These are phyloP conservation scores for Augiades crinisus DNA, from an alignment of 2,888 invertebrate species.

Conservation along the genomic window DNA sequence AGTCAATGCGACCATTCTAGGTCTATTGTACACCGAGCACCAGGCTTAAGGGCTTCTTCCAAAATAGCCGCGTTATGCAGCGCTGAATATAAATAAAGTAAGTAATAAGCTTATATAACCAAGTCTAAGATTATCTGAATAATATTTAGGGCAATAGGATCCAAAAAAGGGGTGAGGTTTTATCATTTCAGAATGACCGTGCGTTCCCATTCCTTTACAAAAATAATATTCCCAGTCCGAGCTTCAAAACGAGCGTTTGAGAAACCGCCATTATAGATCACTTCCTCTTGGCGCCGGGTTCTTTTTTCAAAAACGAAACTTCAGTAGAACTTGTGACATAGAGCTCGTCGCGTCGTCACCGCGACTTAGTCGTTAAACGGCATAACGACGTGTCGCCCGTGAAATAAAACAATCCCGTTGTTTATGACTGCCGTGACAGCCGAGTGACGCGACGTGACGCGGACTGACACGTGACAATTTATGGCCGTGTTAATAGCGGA, in stretches of 20 bases:
- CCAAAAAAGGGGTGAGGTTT: too few species aligned
- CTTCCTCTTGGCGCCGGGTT: slow-evolving; percentile 6
- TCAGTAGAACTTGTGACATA: neutral
- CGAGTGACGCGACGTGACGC: slow-evolving; percentile 33
- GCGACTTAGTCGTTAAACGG: slow-evolving; percentile 32
- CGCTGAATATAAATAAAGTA: too few species aligned
- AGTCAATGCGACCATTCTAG: too few species aligned
- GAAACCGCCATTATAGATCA: neutral
- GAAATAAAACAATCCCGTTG: slow-evolving; percentile 31
- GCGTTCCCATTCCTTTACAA: too few species aligned
- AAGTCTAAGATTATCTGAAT: too few species aligned
- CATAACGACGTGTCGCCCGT: slow-evolving; percentile 25
- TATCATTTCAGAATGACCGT: too few species aligned
- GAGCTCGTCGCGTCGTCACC: slow-evolving; percentile 25
- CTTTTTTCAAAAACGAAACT: neutral
- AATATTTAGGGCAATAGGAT: too few species aligned
- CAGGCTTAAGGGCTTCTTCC: too few species aligned
- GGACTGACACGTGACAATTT: slow-evolving; percentile 36
- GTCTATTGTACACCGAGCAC: too few species aligned
- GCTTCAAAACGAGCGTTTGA: neutral
- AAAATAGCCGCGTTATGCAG: too few species aligned
- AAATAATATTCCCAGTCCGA: too few species aligned
- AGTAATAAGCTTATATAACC: too few species aligned
- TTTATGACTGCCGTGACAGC: slow-evolving; percentile 34
- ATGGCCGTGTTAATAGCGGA: slow-evolving; percentile 33